These are phyloP conservation scores for Charaxes varanes DNA, from an alignment of 1,140 invertebrate genomes.

Conservation along the genomic window DNA sequence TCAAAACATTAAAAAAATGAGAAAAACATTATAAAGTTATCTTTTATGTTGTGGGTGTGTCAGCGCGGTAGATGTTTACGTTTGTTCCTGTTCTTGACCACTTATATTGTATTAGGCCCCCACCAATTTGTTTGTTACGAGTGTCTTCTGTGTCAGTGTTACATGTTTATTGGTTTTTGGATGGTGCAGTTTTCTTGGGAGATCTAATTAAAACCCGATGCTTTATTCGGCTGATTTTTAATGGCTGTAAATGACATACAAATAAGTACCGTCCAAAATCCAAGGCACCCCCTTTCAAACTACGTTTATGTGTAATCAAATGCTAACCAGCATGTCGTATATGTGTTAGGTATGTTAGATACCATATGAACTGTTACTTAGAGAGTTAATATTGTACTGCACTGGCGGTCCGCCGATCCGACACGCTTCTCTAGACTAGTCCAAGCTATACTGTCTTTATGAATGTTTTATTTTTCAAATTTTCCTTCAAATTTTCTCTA, in stretches of 20 bases:
- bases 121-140: constrained; percentile 43
- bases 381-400: constrained; percentile 25
- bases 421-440: constrained; percentile 36
- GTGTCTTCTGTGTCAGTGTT: constrained; percentile 23
- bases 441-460: constrained; percentile 16
- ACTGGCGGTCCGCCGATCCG: constrained; percentile 32
- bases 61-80: constrained; percentile 32
- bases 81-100: constrained; percentile 41
- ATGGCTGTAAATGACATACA: background rate
- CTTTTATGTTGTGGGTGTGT: constrained; percentile 8
- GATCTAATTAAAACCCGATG: no score
- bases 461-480: no score
- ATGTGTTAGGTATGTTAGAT: constrained; percentile 45
- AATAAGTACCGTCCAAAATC: constrained; percentile 21
- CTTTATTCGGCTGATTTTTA: background rate
- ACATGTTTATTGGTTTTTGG: constrained; percentile 28
- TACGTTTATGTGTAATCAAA: constrained; percentile 28
- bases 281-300: constrained; percentile 15
- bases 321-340: constrained; percentile 54
- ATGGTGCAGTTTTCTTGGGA: constrained; percentile 15
- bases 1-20: no score
- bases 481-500: constrained; percentile 6
- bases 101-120: constrained; percentile 42
- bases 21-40: no score
- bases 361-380: constrained; percentile 18